Conservation (phyloP, 2,113 vertebrate species). For the Plectropomus leopardus region DNA sequence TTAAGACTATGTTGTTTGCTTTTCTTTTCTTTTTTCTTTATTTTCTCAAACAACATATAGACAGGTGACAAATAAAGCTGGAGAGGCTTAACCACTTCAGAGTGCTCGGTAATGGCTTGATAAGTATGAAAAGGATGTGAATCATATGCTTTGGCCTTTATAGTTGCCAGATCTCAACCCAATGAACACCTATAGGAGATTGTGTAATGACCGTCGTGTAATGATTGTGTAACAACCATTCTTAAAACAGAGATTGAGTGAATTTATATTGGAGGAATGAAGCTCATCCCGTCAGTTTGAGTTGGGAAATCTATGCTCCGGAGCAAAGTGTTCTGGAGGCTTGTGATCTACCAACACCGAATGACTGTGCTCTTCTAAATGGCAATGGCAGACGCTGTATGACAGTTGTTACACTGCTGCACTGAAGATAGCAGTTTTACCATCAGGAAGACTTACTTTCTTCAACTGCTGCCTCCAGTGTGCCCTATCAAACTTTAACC, state of each 20-base stretch:
- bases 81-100: neutral
- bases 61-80: neutral
- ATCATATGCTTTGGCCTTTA: neutral
- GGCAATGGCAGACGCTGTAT: too few species aligned
- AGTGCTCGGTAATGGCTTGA: neutral
- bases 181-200: neutral
- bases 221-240: too few species aligned
- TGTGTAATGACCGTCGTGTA: neutral
- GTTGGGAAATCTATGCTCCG: neutral
- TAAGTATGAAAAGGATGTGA: neutral
- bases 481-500: too few species aligned
- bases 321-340: neutral
- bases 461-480: too few species aligned
- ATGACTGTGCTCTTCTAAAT: neutral
- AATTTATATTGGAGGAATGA: neutral
- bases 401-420: too few species aligned
- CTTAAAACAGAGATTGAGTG: neutral
- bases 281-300: neutral
- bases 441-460: too few species aligned
- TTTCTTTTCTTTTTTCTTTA: neutral
- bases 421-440: too few species aligned
- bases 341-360: neutral
- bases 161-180: conserved; percentile 1
- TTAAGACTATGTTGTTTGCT: neutral
- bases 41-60: neutral